Evolutionary conservation across 2,888 invertebrate genomes (phyloP), one percentile per base, ranked within the genome.

Genomic region (Zele albiditarsus): DNA sequence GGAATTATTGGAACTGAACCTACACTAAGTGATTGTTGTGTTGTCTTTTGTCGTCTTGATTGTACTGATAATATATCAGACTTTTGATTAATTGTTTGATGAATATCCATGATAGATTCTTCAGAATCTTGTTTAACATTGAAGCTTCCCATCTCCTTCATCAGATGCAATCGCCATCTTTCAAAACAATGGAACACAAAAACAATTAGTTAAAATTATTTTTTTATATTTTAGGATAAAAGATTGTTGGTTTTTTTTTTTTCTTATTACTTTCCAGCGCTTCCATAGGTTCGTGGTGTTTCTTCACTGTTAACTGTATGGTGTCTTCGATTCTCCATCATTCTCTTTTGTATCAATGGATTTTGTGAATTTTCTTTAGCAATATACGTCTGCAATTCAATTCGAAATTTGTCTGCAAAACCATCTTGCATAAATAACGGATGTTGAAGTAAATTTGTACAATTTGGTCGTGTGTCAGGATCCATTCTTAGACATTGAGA

Each of bases 371-470:
- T 91, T 83, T 94, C 94, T 82, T 92, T 92, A 42, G 92, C 92
- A 14, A 94, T 91, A 86, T 92, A 92, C 77, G 92, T 91, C 62
- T 93, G 89, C 5, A 95, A 88, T 77, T 93, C 93, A 0, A 92
- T 92, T n/a, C 93, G 90, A 84, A 94, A 95, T 76, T 90, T 91
- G 27, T 93, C 93, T 8, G 92, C 90, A 82, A 95, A 95, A 28
- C 91, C 90, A 67, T 95, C 94, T 77, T 92, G 91, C 1, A 90
- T 90, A 86, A 95, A 95, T 83, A 93, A 93, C 76, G 89, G 87
- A 84, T 94, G 94, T 63, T 93, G 91, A 10, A 95, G 88, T n/a
- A 95, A 89, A 27, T 92, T 91, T 0, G 91, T 89, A 27, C 94
- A 93, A 0, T 91, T 90, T 0, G 94, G 93, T 1, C 95, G 87